Conservation (phyloP, 2,888 invertebrate species). For the Tenthredo scrophulariae region DNA sequence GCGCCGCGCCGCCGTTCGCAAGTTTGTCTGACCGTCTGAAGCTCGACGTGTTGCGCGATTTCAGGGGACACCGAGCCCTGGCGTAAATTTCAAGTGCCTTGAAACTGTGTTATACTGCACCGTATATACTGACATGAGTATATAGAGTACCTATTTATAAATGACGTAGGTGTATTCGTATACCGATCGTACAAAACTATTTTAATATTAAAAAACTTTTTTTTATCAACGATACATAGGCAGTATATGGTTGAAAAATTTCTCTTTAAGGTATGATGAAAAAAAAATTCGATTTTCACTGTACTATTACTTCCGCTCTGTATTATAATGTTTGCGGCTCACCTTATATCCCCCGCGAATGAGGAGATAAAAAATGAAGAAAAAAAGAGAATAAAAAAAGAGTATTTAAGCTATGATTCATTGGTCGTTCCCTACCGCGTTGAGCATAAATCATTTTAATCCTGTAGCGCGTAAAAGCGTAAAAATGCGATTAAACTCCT, state of each 20-base stretch:
- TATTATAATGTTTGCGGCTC: background rate
- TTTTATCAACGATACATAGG: background rate
- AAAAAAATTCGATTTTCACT: background rate
- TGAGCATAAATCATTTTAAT: slow-evolving; percentile 44
- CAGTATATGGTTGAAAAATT: background rate
- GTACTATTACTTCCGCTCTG: too few relatives aligned
- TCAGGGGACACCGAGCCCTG: slow-evolving; percentile 9
- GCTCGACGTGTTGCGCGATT: background rate
- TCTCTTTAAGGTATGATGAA: background rate
- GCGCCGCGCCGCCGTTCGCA: slow-evolving; percentile 5
- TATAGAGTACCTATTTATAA: slow-evolving; percentile 28
- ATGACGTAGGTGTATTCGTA: slow-evolving; percentile 12
- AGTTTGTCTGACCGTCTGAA: slow-evolving; percentile 52
- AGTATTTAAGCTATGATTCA: slow-evolving; percentile 44
- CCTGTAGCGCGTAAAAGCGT: slow-evolving; percentile 7
- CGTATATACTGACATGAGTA: background rate
- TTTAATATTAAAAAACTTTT: background rate
- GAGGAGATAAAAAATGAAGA: background rate
- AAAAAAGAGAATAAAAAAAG: background rate
- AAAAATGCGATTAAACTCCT: slow-evolving; percentile 35
- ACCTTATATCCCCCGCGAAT: background rate
- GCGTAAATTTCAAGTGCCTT: slow-evolving; percentile 25
- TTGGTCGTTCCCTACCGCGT: slow-evolving; percentile 26
- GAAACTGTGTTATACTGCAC: slow-evolving; percentile 2
- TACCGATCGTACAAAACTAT: background rate